A percentile compares a stretch with the other conserved stretches of the same genome.
Evolutionary conservation across 2,888 invertebrate genomes (phyloP).

Genomic region (Nineta flava): DNA sequence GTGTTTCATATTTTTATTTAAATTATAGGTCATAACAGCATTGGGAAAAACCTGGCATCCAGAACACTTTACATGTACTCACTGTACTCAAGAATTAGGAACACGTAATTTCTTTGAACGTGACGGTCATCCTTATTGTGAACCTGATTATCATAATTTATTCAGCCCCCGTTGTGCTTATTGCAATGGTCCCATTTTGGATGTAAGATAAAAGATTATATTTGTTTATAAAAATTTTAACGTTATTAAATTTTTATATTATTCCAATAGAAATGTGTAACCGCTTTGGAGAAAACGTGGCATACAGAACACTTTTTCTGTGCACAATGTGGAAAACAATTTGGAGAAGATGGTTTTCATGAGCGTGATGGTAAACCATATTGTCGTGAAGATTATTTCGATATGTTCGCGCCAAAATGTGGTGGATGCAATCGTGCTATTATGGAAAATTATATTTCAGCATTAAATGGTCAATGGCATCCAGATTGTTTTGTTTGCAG

Average conservation of each 20-base stretch:
- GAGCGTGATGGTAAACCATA: conserved; percentile 92
- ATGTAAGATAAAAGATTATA: conserved; percentile 47
- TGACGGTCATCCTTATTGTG: conserved; percentile 94
- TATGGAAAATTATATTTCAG: conserved; percentile 96
- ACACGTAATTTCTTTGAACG: conserved; percentile 98
- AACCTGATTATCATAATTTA: conserved; percentile 93
- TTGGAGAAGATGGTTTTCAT: conserved; percentile 96
- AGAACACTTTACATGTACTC: conserved; percentile 96
- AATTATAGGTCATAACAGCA: conserved; percentile 71
- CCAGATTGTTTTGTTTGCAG: conserved; percentile 97
- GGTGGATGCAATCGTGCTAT: conserved; percentile 91
- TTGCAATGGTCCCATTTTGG: conserved; percentile 96
- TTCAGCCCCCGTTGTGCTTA: conserved; percentile 98
- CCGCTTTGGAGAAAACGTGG: conserved; percentile 94
- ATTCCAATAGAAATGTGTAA: conserved; percentile 83
- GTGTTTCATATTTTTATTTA: conserved; percentile 1
- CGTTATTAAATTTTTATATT: conserved; percentile 6
- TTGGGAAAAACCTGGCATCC: conserved; percentile 98
- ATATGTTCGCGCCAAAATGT: conserved; percentile 96
- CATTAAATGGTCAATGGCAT: conserved; percentile 95
- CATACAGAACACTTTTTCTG: conserved; percentile 99
- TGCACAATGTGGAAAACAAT: conserved; percentile 91
- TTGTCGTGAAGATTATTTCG: conserved; percentile 91
- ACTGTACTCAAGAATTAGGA: conserved; percentile 92
- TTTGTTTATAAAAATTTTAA: neutral